These are phyloP conservation scores for Anticlea derivata DNA, from an alignment of 2,888 invertebrate species.

Conservation along the genomic window DNA sequence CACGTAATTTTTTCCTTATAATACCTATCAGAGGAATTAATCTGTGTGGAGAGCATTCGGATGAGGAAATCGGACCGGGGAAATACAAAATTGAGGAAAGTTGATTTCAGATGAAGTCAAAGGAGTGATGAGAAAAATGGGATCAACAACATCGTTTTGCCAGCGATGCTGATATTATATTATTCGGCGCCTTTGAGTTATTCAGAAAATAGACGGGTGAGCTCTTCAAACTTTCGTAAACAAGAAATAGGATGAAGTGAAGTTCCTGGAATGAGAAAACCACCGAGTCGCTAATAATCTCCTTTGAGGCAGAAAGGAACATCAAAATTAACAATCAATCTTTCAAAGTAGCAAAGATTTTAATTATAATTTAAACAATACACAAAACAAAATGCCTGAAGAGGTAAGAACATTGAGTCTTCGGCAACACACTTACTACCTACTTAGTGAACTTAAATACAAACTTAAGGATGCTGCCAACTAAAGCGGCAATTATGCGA, in stretches of 20 bases:
- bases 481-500: not conserved
- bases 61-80: not conserved
- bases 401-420: slow-evolving; percentile 11
- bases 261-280: slow-evolving; percentile 14
- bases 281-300: slow-evolving; percentile 15
- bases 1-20: slow-evolving; percentile 25
- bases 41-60: slow-evolving; percentile 8
- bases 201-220: not conserved
- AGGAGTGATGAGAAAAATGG: slow-evolving; percentile 2
- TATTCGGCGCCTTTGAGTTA: not conserved
- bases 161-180: not conserved
- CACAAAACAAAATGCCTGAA: slow-evolving; percentile 10
- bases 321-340: slow-evolving; percentile 13
- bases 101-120: slow-evolving; percentile 7
- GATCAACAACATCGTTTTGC: not conserved
- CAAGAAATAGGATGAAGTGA: slow-evolving; percentile 18
- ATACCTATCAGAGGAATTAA: slow-evolving; percentile 15
- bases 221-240: slow-evolving; percentile 10
- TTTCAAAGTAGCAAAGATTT: slow-evolving; percentile 10
- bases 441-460: slow-evolving; percentile 2
- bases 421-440: slow-evolving; percentile 17
- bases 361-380: slow-evolving; percentile 7
- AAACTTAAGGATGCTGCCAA: not conserved
- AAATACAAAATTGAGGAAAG: slow-evolving; percentile 6
- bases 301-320: slow-evolving; percentile 14